Conservation (phyloP, 2,888 invertebrate genomes). For the Orthosia gothica region DNA sequence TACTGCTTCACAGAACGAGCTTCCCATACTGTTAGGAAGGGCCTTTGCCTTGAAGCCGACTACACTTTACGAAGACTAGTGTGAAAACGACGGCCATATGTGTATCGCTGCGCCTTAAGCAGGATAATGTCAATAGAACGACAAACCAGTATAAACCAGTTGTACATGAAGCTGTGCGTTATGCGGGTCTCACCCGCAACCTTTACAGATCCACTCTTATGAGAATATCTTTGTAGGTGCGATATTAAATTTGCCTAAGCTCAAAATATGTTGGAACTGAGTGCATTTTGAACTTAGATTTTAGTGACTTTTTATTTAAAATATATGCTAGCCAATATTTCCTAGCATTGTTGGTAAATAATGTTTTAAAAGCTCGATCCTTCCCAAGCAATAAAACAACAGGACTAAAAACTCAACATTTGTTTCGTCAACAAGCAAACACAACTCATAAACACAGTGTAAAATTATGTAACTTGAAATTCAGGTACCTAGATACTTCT, state of each 20-base stretch:
- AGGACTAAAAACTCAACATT: no score
- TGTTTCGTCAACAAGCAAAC: no score
- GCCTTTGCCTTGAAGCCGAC: no score
- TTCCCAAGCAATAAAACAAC: no score
- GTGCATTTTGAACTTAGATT: background rate
- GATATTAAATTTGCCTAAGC: conserved; percentile 4
- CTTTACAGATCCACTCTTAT: conserved; percentile 25
- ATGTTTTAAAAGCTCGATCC: no score
- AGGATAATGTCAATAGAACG: conserved; percentile 13
- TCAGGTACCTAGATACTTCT: background rate
- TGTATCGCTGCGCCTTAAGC: conserved; percentile 26
- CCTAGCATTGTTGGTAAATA: no score
- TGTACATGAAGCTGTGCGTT: conserved; percentile 16
- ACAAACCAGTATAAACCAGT: conserved; percentile 32
- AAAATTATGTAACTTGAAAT: background rate
- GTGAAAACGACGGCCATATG: background rate
- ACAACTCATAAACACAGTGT: no score
- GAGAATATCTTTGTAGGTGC: conserved; percentile 30
- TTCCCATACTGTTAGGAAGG: no score
- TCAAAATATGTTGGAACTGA: background rate
- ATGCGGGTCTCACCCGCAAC: conserved; percentile 19
- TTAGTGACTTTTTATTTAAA: no score
- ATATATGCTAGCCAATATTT: no score
- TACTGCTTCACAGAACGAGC: no score
- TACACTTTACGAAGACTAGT: no score